Evolutionary conservation across 30 jellyfish, hydroid and myxozoan species (phyloP), one percentile per base, ranked within the genome.

Genomic region (Turritopsis dohrnii): DNA sequence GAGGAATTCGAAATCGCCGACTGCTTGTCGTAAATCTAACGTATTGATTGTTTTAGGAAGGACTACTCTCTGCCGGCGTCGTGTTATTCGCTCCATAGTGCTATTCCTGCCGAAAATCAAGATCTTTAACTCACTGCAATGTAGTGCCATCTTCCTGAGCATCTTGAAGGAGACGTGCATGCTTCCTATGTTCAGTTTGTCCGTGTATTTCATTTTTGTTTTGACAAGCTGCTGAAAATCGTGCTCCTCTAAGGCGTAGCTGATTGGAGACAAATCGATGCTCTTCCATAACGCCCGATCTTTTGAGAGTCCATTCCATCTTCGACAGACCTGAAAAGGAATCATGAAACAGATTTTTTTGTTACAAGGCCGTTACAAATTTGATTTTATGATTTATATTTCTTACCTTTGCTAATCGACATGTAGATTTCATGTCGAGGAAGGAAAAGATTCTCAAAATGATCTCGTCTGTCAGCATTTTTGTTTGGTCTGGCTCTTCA

Each of bases 1-100:
- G 8, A 94, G 94, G 75, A 94, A 94, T 19, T 88, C 93, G 72
- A 94, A 94, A 73, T 89, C 90, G 8, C 99, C 99, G 74, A 74
- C 60, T 1, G 90, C 89, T 4, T 71, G 83, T 29, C 99, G 96
- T 83, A 94, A 83, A 79, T 94, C 99, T 77, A 94, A 65, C 29
- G 96, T 88, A 52, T 85, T 71, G 54, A 89, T 52, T 17, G 52
- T 69, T 17, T 82, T 80, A 0, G 99, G 97, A 65, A 94, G 83
- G 60, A 82, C 65, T 18, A 83, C 41, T 26, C 76, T 74, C 28
- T 28, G 71, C 60, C 88, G 72, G 21, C 91, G 75, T 65, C 66
- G 81, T 41, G 83, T 21, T n/a, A 66, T 84, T 54, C 71, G 84
- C 54, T 76, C 90, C 54, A 94, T 53, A 23, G 69, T 84, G 54